These are phyloP conservation scores for Semicossyphus pulcher DNA, from an alignment of 2,113 vertebrate species.

Conservation along the genomic window DNA sequence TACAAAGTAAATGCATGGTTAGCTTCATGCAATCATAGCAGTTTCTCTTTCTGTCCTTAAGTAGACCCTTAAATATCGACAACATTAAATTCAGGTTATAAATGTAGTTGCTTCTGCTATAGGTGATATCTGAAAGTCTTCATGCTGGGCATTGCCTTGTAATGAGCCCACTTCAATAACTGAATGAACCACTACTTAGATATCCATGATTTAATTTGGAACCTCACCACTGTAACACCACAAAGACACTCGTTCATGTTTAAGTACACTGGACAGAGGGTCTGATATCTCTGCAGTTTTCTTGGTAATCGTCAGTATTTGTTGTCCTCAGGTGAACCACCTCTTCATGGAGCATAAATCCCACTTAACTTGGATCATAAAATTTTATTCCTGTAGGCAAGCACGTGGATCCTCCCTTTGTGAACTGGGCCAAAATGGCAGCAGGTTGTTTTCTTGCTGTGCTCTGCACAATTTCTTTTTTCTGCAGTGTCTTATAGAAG, in stretches of 20 bases:
- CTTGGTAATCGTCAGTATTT: background rate
- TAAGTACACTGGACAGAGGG: background rate
- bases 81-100: too few relatives aligned
- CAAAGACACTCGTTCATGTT: background rate
- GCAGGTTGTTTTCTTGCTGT: constrained; percentile 44
- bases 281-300: background rate
- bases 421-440: constrained; percentile 37
- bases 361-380: constrained; percentile 38
- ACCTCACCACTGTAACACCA: too few relatives aligned
- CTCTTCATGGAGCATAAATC: constrained; percentile 32
- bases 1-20: too few relatives aligned
- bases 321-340: constrained; percentile 39
- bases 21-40: too few relatives aligned
- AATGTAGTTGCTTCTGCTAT: too few relatives aligned
- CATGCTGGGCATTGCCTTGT: too few relatives aligned
- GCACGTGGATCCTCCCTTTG: constrained; percentile 20
- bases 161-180: too few relatives aligned
- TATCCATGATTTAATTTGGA: too few relatives aligned
- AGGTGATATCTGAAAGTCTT: too few relatives aligned
- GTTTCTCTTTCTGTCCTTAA: too few relatives aligned
- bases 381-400: constrained; percentile 35
- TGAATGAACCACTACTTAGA: too few relatives aligned
- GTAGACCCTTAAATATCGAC: too few relatives aligned
- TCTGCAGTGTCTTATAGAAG: constrained; percentile 9
- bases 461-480: constrained; percentile 28